Evolutionary conservation across 2,888 invertebrate genomes (phyloP).

Genomic region (Nymphalis c-album): DNA sequence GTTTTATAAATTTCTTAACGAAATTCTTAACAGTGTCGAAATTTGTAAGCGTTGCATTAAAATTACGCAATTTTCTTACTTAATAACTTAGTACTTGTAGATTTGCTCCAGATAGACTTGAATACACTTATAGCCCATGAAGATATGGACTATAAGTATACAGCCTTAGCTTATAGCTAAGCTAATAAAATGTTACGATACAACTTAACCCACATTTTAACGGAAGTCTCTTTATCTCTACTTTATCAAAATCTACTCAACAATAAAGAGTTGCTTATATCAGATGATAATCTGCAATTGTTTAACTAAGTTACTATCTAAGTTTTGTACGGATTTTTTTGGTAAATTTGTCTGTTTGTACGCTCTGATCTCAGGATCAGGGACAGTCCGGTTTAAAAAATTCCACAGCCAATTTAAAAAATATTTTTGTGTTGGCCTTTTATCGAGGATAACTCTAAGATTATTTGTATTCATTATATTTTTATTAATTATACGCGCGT

Average conservation of each 20-base stretch:
- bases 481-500: no score
- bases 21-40: constrained; percentile 13
- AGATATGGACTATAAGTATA: neutral
- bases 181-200: neutral
- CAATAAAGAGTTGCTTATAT: no score
- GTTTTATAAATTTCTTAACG: constrained; percentile 2
- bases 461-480: no score
- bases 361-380: no score
- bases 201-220: neutral
- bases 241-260: neutral
- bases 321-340: no score
- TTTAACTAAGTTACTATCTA: no score
- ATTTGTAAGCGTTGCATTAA: constrained; percentile 4
- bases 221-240: neutral
- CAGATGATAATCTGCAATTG: no score
- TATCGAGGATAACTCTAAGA: no score
- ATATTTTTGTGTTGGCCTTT: no score
- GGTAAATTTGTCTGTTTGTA: no score
- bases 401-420: no score
- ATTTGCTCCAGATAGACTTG: constrained; percentile 20
- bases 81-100: constrained; percentile 7
- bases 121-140: neutral
- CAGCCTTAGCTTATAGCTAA: neutral
- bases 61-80: constrained; percentile 21
- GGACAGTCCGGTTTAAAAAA: no score